A percentile compares a stretch with the other conserved stretches of the same genome.
phyloP scores from a whole-genome alignment of 2,888 invertebrate species.

The Tipula unca region DNA sequence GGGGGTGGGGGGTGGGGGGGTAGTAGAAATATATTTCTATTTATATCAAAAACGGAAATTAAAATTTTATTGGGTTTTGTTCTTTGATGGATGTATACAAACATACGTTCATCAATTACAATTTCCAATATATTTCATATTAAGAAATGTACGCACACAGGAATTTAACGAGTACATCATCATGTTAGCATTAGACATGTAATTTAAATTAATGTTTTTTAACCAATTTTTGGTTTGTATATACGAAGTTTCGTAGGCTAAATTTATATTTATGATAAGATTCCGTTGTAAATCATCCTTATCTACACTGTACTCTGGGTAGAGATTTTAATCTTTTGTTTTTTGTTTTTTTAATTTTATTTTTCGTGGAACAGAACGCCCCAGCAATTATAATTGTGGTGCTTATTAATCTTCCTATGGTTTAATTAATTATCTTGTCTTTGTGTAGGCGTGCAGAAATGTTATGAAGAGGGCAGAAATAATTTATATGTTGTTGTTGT shows the following conservation, averaged over 20 bases:
- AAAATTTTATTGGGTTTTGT: neutral
- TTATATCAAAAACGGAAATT: neutral
- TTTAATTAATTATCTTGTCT: neutral
- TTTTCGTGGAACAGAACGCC: neutral
- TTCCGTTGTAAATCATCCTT: neutral
- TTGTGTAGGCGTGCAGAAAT: neutral
- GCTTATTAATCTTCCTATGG: neutral
- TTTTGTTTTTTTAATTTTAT: too few species aligned
- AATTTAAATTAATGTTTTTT: neutral
- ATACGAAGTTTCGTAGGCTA: neutral
- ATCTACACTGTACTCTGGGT: neutral
- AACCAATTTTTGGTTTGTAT: neutral
- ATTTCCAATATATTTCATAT: neutral
- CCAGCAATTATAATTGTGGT: neutral
- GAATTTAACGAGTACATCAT: neutral
- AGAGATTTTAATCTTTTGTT: neutral
- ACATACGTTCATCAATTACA: too few species aligned
- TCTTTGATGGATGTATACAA: too few species aligned
- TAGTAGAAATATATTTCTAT: neutral
- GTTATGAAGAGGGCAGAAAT: neutral
- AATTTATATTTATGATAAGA: neutral
- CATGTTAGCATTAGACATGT: too few species aligned
- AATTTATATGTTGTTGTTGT: neutral
- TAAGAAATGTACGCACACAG: neutral
- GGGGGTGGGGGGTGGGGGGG: neutral